A percentile compares a stretch with the other conserved stretches of the same genome.
These are phyloP conservation scores for Pandemis corylana DNA, from an alignment of 2,888 invertebrate genomes.

Conservation along the genomic window DNA sequence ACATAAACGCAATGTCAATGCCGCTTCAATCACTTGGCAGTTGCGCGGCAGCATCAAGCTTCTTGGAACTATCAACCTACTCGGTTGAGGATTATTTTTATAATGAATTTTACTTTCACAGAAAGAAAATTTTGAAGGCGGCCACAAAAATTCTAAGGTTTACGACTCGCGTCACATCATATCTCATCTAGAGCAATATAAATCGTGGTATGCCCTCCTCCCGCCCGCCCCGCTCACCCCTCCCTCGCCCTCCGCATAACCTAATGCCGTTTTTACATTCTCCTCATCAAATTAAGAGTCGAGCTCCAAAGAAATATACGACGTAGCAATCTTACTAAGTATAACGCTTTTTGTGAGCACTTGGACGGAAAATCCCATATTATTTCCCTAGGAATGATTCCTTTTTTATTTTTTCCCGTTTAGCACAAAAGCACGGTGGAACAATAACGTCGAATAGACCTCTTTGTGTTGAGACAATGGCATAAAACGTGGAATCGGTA, in stretches of 20 bases:
- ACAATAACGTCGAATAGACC: conserved; percentile 62
- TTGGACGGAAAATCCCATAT: conserved; percentile 65
- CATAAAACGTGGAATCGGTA: conserved; percentile 55
- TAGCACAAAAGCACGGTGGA: conserved; percentile 60
- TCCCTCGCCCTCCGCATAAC: conserved; percentile 58
- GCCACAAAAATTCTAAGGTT: conserved; percentile 60
- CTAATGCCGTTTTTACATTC: conserved; percentile 73
- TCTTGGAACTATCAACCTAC: background rate
- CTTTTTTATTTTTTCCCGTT: conserved; percentile 53
- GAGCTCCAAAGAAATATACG: conserved; percentile 63
- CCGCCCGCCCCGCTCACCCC: conserved; percentile 43
- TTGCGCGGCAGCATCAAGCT: background rate
- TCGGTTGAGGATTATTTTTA: background rate
- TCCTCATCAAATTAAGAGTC: conserved; percentile 74
- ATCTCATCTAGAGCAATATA: conserved; percentile 66
- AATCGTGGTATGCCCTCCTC: conserved; percentile 58
- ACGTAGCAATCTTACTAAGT: conserved; percentile 67
- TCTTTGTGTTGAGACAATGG: conserved; percentile 68
- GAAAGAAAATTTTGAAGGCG: conserved; percentile 29
- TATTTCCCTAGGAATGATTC: conserved; percentile 64
- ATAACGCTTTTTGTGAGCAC: conserved; percentile 58
- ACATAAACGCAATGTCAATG: conserved; percentile 31
- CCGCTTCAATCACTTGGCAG: conserved; percentile 2
- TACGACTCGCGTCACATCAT: conserved; percentile 57
- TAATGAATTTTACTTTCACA: conserved; percentile 18